These are phyloP conservation scores for Leptodactylus fuscus DNA, from an alignment of 2,113 vertebrate genomes.

Conservation along the genomic window DNA sequence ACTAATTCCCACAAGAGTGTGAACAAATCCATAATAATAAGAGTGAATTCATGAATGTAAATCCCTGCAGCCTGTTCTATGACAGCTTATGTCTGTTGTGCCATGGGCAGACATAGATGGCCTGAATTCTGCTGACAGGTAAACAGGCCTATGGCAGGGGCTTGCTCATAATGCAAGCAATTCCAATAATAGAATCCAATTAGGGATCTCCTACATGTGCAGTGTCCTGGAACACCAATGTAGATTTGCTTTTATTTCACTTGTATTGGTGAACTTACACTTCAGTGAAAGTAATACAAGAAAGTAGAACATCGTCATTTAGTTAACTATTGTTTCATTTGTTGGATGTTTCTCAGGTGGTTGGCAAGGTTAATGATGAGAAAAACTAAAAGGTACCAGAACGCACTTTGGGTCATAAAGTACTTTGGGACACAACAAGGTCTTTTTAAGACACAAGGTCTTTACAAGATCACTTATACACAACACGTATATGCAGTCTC, in stretches of 20 bases:
- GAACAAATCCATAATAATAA: neutral
- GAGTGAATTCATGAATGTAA: neutral
- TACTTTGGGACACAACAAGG: too few relatives aligned
- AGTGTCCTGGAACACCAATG: neutral
- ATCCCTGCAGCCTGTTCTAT: neutral
- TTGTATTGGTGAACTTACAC: neutral
- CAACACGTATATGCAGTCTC: too few relatives aligned
- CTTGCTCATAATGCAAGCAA: neutral
- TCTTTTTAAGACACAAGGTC: too few relatives aligned
- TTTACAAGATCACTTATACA: too few relatives aligned
- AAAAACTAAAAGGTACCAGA: too few relatives aligned
- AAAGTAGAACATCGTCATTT: too few relatives aligned
- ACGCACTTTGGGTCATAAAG: too few relatives aligned
- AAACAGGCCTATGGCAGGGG: neutral
- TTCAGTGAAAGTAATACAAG: neutral
- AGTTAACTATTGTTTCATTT: neutral
- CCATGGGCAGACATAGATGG: slow-evolving; percentile 5
- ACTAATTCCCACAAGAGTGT: neutral
- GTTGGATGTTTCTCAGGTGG: neutral
- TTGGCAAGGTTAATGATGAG: neutral
- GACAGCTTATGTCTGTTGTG: neutral
- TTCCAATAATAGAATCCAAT: neutral
- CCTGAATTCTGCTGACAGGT: neutral
- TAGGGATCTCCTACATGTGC: neutral
- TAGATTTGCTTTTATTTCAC: neutral